Percentiles rank a stretch among this genome's conserved stretches.
Evolutionary conservation across 2,797 vertebrate species (phyloP).

Genomic region (Mionectes olivaceus): DNA sequence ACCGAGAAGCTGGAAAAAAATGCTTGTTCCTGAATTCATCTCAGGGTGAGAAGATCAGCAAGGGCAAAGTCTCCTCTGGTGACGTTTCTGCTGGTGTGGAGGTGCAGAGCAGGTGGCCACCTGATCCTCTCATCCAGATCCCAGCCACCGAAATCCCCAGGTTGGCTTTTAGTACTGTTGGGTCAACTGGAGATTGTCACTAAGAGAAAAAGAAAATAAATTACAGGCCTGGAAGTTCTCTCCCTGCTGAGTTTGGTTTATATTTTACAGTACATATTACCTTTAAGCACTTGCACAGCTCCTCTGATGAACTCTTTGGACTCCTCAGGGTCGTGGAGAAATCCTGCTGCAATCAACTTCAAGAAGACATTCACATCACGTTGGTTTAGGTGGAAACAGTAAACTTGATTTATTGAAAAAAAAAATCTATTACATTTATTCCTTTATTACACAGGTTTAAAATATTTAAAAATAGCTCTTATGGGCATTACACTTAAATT

Average conservation of each 20-base stretch:
- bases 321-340: not conserved
- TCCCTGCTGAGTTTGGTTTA: rapidly evolving
- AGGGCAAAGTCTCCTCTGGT: not conserved
- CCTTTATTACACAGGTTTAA: constrained; percentile 93
- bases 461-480: constrained; percentile 82
- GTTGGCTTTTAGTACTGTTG: rapidly evolving
- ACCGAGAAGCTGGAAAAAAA: not conserved
- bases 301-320: not conserved
- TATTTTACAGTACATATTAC: not conserved
- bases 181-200: not conserved
- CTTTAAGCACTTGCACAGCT: not conserved
- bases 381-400: constrained; percentile 85
- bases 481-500: constrained; percentile 69
- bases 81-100: rapidly evolving
- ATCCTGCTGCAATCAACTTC: not conserved
- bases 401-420: constrained; percentile 95
- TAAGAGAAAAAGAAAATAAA: not conserved
- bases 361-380: constrained; percentile 75
- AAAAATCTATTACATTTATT: constrained; percentile 85
- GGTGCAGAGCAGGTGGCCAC: not conserved
- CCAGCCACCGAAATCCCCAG: not conserved
- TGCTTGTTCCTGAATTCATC: rapidly evolving
- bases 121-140: rapidly evolving
- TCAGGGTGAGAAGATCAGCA: not conserved
- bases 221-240: not conserved